Conservation (phyloP, 2,888 invertebrate species). For the Cheilosia impressa region DNA sequence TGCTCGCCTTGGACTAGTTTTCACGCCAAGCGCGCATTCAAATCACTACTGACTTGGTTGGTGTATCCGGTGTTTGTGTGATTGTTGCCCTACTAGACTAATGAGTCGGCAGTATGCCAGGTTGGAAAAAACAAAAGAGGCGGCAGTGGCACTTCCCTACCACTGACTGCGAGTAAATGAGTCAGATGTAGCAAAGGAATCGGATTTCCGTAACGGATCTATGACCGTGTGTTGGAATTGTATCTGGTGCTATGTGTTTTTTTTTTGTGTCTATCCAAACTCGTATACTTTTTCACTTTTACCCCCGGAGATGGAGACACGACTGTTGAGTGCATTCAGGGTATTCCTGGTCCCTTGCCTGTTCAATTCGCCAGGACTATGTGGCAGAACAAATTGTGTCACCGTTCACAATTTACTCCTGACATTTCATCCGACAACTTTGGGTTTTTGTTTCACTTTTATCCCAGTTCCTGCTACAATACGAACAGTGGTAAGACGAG, state of each 20-base stretch:
- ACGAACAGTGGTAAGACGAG: background rate
- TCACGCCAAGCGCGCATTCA: constrained; percentile 41
- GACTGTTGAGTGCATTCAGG: constrained; percentile 67
- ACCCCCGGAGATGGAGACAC: constrained; percentile 23
- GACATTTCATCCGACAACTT: constrained; percentile 61
- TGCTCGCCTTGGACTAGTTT: constrained; percentile 70
- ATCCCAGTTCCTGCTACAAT: background rate
- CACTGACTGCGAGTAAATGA: constrained; percentile 24
- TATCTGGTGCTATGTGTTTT: constrained; percentile 22
- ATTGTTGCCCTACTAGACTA: constrained; percentile 57
- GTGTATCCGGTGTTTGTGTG: background rate
- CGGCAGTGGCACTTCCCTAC: constrained; percentile 1
- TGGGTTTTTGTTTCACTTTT: constrained; percentile 34
- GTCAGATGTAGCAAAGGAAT: constrained; percentile 11
- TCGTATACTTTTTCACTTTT: constrained; percentile 7
- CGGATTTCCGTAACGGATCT: constrained; percentile 24
- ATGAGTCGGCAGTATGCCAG: constrained; percentile 71
- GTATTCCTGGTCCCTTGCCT: constrained; percentile 22
- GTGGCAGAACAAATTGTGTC: constrained; percentile 63
- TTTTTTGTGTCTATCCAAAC: constrained; percentile 1
- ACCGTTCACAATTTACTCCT: constrained; percentile 62
- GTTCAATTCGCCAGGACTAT: constrained; percentile 33
- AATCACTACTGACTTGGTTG: constrained; percentile 22
- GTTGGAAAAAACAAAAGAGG: constrained; percentile 25
- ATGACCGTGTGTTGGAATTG: constrained; percentile 45